A percentile compares a stretch with the other conserved stretches of the same genome.
Conservation (phyloP, 2,888 invertebrate species). For the Tubulanus polymorphus region DNA sequence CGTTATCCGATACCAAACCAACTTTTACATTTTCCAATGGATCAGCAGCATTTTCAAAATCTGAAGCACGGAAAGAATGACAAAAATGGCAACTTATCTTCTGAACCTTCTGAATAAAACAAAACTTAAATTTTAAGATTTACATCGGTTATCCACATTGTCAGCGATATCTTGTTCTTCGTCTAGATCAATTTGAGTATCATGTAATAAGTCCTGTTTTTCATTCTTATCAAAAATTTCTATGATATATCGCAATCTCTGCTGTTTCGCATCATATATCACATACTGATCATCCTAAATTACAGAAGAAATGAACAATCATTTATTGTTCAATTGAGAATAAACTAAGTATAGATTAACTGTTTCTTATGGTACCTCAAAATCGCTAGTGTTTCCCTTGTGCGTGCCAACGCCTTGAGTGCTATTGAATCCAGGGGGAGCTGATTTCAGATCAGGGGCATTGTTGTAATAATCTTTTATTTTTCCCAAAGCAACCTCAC, state of each 20-base stretch:
- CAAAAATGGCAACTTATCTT: too few relatives aligned
- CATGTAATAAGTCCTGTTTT: too few relatives aligned
- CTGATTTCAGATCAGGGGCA: constrained; percentile 30
- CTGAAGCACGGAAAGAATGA: constrained; percentile 15
- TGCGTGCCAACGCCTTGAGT: constrained; percentile 38
- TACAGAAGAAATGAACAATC: neutral
- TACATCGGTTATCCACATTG: too few relatives aligned
- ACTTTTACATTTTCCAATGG: constrained; percentile 39
- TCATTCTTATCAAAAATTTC: too few relatives aligned
- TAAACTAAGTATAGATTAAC: neutral
- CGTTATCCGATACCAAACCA: constrained; percentile 31
- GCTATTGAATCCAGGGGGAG: constrained; percentile 47
- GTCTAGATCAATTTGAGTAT: too few relatives aligned
- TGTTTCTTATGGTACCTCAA: too few relatives aligned
- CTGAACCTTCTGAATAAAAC: too few relatives aligned
- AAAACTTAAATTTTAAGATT: too few relatives aligned
- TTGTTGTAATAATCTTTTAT: constrained; percentile 16
- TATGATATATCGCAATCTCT: constrained; percentile 44
- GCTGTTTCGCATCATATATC: constrained; percentile 43
- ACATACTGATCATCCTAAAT: constrained; percentile 49
- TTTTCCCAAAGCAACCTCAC: constrained; percentile 46
- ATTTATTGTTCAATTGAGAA: neutral
- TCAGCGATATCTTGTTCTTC: too few relatives aligned
- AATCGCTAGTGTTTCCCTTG: constrained; percentile 29
- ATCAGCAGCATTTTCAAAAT: constrained; percentile 32